These are phyloP conservation scores for Stegostoma tigrinum DNA, from an alignment of 2,113 vertebrate genomes.

Conservation along the genomic window DNA sequence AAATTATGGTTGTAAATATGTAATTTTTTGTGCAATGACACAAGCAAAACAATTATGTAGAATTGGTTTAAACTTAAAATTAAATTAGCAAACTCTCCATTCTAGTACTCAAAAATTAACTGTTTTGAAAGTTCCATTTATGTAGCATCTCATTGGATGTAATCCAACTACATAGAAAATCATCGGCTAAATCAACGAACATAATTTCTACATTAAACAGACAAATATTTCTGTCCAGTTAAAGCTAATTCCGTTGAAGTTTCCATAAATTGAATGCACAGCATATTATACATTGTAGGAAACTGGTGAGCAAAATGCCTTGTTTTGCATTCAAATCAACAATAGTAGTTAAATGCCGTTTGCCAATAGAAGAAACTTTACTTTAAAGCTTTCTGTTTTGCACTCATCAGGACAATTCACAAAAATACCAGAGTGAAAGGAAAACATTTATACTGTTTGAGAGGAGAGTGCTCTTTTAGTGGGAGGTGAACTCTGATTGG, in stretches of 20 bases:
- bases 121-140: not conserved
- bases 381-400: too few species aligned
- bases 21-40: conserved; percentile 1
- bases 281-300: not conserved
- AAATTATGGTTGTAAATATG: not conserved
- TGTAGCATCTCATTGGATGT: not conserved
- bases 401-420: too few species aligned
- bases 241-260: not conserved
- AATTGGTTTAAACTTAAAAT: not conserved
- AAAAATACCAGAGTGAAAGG: too few species aligned
- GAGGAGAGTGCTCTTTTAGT: too few species aligned
- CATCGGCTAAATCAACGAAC: not conserved
- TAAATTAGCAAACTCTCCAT: not conserved
- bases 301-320: not conserved
- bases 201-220: not conserved
- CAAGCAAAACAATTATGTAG: not conserved
- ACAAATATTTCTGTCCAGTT: not conserved
- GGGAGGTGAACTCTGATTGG: too few species aligned
- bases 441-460: too few species aligned
- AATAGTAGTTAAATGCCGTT: not conserved
- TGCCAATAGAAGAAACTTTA: not conserved
- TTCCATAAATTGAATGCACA: not conserved
- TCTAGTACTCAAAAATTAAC: not conserved
- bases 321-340: not conserved
- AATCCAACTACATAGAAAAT: not conserved